phyloP scores from a whole-genome alignment of 2,888 invertebrate species.

The Lasioglossum villosulum region DNA sequence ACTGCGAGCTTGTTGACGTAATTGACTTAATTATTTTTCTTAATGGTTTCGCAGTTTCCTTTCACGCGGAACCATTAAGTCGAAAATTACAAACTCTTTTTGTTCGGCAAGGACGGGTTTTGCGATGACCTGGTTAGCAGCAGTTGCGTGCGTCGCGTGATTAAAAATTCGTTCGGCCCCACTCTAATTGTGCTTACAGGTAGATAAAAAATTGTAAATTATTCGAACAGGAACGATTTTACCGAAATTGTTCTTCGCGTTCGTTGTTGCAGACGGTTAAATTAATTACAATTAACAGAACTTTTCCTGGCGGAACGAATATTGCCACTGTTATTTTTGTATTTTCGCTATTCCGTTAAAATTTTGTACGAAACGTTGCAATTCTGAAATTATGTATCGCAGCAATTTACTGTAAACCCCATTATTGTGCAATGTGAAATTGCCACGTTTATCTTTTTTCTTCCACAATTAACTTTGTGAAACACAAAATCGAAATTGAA shows the following conservation, averaged over 20 bases:
- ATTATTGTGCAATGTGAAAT: neutral
- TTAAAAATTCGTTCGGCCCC: neutral
- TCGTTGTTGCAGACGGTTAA: neutral
- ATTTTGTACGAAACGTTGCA: neutral
- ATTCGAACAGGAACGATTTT: neutral
- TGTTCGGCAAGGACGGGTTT: neutral
- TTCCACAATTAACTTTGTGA: no score
- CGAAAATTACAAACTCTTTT: conserved; percentile 5
- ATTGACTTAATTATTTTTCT: conserved; percentile 15
- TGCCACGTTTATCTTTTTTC: neutral
- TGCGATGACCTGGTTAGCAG: neutral
- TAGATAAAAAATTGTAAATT: neutral
- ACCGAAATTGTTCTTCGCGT: neutral
- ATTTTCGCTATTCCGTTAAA: neutral
- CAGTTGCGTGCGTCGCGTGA: neutral
- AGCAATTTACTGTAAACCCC: neutral
- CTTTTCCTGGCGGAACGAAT: neutral
- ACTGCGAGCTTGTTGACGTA: neutral
- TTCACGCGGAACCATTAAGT: neutral
- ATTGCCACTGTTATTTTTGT: neutral
- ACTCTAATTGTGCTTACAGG: conserved; percentile 1
- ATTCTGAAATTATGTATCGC: neutral
- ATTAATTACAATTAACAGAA: neutral
- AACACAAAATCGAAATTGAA: no score
- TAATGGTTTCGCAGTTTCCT: neutral